Conservation (phyloP, 2,113 vertebrate species). For the Cyprinodon variegatus region DNA sequence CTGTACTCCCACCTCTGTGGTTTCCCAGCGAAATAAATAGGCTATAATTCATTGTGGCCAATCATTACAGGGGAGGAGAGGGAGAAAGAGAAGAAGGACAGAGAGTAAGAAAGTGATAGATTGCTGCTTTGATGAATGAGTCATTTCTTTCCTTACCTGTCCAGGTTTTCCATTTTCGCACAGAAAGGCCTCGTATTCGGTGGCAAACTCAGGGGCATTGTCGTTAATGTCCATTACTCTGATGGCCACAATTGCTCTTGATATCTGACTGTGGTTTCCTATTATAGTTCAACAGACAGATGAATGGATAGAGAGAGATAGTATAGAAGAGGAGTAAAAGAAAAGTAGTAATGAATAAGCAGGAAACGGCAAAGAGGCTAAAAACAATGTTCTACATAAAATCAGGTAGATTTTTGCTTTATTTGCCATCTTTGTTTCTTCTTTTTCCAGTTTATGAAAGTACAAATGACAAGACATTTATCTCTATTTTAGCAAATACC, state of each 20-base stretch:
- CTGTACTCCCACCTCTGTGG: constrained; percentile 60
- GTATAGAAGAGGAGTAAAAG: background rate
- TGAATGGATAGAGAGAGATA: constrained; percentile 1
- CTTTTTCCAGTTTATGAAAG: constrained; percentile 62
- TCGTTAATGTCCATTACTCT: constrained; percentile 98
- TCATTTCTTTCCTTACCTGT: constrained; percentile 82
- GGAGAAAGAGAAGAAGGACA: constrained; percentile 28
- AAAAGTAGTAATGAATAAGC: constrained; percentile 13
- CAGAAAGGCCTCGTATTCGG: constrained; percentile 92
- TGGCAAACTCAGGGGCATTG: constrained; percentile 96
- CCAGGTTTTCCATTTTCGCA: constrained; percentile 98
- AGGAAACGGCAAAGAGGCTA: constrained; percentile 20
- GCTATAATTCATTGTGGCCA: constrained; percentile 72
- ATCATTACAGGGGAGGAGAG: constrained; percentile 68
- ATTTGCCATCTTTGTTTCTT: constrained; percentile 55
- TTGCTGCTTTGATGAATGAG: constrained; percentile 59
- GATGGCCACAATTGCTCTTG: constrained; percentile 92
- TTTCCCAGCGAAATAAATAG: constrained; percentile 73
- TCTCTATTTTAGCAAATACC: constrained; percentile 65
- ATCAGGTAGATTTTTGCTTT: constrained; percentile 67
- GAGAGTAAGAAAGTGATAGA: constrained; percentile 37
- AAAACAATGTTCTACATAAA: constrained; percentile 38
- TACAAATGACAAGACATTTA: constrained; percentile 72
- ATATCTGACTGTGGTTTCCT: constrained; percentile 99
- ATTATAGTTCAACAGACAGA: constrained; percentile 32